Conservation (phyloP, 2,113 vertebrate species). For the Lagopus leucura region DNA sequence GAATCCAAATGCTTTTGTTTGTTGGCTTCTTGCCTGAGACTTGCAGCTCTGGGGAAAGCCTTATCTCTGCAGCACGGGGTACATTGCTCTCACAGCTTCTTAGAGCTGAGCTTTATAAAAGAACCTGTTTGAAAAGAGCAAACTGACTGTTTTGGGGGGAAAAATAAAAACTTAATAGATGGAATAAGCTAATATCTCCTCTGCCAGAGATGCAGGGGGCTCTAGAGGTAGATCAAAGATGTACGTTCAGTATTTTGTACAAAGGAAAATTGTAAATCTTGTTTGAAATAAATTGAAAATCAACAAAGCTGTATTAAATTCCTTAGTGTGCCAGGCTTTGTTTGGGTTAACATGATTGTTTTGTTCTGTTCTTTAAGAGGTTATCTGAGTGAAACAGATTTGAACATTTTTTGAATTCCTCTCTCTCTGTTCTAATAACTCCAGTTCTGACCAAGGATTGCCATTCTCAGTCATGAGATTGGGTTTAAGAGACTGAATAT, state of each 20-base stretch:
- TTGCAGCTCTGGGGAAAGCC: not conserved
- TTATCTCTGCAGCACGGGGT: not conserved
- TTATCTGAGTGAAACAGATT: not conserved
- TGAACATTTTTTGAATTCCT: not conserved
- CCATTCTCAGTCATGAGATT: not conserved
- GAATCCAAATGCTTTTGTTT: not conserved
- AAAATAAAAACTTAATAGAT: not conserved
- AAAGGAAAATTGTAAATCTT: not conserved
- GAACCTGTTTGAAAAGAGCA: not conserved
- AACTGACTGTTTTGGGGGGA: not conserved
- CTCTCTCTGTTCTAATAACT: not conserved
- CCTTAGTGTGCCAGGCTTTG: not conserved
- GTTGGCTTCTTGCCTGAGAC: not conserved
- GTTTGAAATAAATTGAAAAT: not conserved
- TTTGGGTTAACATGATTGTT: too few species aligned
- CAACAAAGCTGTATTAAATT: not conserved
- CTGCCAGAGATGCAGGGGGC: not conserved
- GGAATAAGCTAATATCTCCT: not conserved
- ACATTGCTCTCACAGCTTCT: not conserved
- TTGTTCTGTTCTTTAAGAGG: not conserved
- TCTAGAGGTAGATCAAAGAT: not conserved
- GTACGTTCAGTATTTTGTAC: not conserved
- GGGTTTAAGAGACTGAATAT: conserved; percentile 10
- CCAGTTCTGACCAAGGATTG: not conserved
- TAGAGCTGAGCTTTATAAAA: not conserved